Evolutionary conservation across 2,113 vertebrate genomes (phyloP), one percentile per base, ranked within the genome.

Genomic region (Channa argus): DNA sequence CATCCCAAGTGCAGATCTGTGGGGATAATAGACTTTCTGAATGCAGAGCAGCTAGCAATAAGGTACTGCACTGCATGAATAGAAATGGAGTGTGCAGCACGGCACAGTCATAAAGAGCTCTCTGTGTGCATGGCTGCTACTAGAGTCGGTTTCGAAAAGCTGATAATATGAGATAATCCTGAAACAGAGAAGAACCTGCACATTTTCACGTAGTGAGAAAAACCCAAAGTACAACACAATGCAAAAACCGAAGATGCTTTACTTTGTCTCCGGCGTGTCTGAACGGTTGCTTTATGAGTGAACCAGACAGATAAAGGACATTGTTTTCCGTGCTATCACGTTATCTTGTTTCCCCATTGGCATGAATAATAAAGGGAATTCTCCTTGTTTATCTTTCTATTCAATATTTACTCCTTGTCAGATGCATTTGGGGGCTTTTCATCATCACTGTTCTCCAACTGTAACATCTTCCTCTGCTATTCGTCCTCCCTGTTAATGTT

Each of bases 351-450:
- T 89, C 76, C 65, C 84, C 52, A 52, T 68, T 63, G 73, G 72
- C 75, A 90, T 92, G 58, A 92, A 92, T 91, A 89, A 90, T 91
- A 74, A 86, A 92, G 80, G 53, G 45, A 64, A 70, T 86, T 86
- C 88, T 92, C 88, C 91, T 93, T 93, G 89, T 92, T 93, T 93
- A 90, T 93, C 89, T 89, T 91, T 91, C 86, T 81, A 91, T 94
- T 91, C 81, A 92, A 94, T 93, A 93, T 94, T 94, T 93, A 93
- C 89, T 92, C 82, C 86, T 93, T 94, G 94, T 94, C 93, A 93
- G 84, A 89, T 72, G 74, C 83, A 93, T 94, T 91, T 84, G 77
- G 77, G 75, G 81, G 86, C 93, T 94, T 90, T 94, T 92, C 89
- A 90, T 94, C 93, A 94, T 72, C 72, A 47, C 60, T 60, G 55